phyloP scores from a whole-genome alignment of 1,140 invertebrate species.

The Latrodectus geometricus region DNA sequence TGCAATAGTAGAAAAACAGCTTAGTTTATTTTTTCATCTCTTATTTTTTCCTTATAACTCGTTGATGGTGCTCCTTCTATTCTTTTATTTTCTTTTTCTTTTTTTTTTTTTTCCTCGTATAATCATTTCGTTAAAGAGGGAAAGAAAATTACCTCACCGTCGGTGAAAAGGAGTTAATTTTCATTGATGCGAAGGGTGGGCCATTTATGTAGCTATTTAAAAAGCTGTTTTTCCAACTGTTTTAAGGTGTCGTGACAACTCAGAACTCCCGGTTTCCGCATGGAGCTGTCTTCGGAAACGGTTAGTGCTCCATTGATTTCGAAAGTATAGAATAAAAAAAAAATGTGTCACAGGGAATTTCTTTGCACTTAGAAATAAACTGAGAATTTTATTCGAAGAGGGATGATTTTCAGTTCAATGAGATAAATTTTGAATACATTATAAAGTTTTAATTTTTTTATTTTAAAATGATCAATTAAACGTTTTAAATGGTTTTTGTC shows the following conservation, averaged over 20 bases:
- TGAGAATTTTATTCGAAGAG: no score
- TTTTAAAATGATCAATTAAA: no score
- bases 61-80: conserved; percentile 37
- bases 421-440: no score
- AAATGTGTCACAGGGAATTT: no score
- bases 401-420: no score
- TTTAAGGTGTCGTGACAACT: background rate
- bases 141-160: conserved; percentile 19
- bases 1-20: conserved; percentile 51
- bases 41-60: conserved; percentile 30
- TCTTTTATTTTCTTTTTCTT: conserved; percentile 8
- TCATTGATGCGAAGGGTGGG: conserved; percentile 40
- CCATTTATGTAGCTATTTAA: conserved; percentile 51
- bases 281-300: background rate
- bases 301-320: background rate
- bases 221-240: conserved; percentile 33
- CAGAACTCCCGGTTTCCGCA: background rate
- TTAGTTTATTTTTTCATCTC: conserved; percentile 20
- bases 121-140: conserved; percentile 35
- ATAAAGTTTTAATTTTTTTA: no score
- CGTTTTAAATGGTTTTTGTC: no score
- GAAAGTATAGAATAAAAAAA: background rate
- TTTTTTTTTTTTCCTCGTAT: conserved; percentile 21
- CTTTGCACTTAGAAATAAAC: no score
- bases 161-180: conserved; percentile 43